Conservation (phyloP, 2,888 invertebrate species). For the Drosophila anomelani region DNA sequence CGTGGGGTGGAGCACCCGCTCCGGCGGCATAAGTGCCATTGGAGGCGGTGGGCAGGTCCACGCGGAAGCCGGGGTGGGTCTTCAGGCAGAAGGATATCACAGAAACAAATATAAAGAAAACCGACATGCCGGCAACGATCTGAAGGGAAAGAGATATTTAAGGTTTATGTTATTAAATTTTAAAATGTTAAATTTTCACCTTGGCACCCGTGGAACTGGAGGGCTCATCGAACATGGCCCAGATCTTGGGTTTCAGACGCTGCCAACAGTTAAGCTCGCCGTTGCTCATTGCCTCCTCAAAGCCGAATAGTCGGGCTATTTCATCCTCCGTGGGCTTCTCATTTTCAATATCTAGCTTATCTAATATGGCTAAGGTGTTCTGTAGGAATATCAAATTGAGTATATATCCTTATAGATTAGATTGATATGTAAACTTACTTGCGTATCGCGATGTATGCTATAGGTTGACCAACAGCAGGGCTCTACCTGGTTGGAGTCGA, state of each 20-base stretch:
- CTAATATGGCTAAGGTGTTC: constrained; percentile 97
- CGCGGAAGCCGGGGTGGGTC: constrained; percentile 95
- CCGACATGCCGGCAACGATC: constrained; percentile 95
- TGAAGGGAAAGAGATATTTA: constrained; percentile 84
- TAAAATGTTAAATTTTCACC: constrained; percentile 85
- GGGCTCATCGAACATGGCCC: constrained; percentile 98
- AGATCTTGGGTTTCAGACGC: constrained; percentile 94
- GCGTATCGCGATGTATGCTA: constrained; percentile 92
- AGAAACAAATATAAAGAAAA: constrained; percentile 98
- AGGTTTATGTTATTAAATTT: not conserved
- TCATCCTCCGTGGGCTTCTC: constrained; percentile 97
- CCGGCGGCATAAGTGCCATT: constrained; percentile 32
- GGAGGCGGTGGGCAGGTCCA: constrained; percentile 84
- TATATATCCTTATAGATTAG: not conserved
- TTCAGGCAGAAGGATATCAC: constrained; percentile 98
- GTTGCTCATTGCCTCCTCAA: constrained; percentile 92
- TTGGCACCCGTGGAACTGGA: constrained; percentile 96
- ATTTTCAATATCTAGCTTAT: constrained; percentile 97
- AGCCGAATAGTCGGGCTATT: constrained; percentile 95
- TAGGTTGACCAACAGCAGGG: constrained; percentile 99
- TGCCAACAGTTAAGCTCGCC: constrained; percentile 95
- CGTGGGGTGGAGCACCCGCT: constrained; percentile 41
- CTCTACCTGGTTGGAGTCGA: constrained; percentile 98
- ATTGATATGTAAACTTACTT: constrained; percentile 85
- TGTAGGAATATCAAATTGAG: constrained; percentile 80